phyloP scores from a whole-genome alignment of 1,140 invertebrate genomes.

The Leptopilina clavipes region DNA sequence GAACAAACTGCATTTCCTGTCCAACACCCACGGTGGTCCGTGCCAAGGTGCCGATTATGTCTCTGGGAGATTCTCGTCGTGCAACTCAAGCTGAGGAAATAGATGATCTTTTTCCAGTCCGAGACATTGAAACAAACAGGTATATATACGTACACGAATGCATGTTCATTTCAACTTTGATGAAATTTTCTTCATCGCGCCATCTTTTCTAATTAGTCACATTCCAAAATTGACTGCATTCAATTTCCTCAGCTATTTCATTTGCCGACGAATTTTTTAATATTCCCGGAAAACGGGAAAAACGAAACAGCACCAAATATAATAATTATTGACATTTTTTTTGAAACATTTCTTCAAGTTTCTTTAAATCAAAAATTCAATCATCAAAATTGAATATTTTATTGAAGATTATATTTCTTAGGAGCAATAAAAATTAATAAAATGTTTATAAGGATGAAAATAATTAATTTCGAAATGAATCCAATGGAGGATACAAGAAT shows the following conservation, averaged over 20 bases:
- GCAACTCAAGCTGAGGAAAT: constrained; percentile 10
- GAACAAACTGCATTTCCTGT: constrained; percentile 40
- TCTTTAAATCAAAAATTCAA: too few species aligned
- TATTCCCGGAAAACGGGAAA: background rate
- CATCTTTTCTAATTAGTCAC: constrained; percentile 9
- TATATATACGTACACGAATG: background rate
- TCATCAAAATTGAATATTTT: too few species aligned
- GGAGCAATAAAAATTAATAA: too few species aligned
- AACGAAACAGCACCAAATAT: background rate
- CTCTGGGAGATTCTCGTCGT: background rate
- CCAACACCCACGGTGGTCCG: constrained; percentile 49
- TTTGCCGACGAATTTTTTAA: background rate
- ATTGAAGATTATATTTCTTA: too few species aligned
- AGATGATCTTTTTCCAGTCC: constrained; percentile 39
- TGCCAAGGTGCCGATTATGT: constrained; percentile 37
- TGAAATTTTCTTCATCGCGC: constrained; percentile 31
- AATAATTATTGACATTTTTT: too few species aligned
- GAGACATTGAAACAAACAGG: constrained; percentile 46
- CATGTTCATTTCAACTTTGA: constrained; percentile 28
- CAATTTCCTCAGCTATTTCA: background rate
- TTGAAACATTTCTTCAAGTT: too few species aligned
- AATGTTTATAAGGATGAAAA: too few species aligned
- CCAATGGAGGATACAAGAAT: too few species aligned
- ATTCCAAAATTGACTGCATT: background rate
- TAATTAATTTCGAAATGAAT: too few species aligned